Evolutionary conservation across 37 sponge, comb jelly and placozoan species (phyloP), one percentile per base, ranked within the genome.

Genomic region (Theonella swinhoei): DNA sequence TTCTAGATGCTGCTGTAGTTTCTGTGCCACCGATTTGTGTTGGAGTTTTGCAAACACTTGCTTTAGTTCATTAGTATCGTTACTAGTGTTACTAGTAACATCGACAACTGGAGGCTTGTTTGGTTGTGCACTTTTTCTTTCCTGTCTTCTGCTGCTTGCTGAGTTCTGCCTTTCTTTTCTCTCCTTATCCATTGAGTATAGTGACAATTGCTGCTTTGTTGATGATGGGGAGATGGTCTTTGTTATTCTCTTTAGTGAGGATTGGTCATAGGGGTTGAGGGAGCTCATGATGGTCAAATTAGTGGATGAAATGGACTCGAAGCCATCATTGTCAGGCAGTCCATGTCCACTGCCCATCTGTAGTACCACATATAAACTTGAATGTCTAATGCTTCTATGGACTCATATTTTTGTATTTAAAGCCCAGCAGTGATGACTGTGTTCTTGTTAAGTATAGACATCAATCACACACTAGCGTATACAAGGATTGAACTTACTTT

Each of bases 1-100:
- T 11, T 71, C 40, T 4, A 71, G 30, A 32, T 71, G 28, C 74
- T 26, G 28, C 58, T 59, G 62, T 23, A 38, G n/a, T 23, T 41
- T 37, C 73, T 38, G 40, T 24, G 40, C 73, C 7, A 24, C 42
- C 40, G 73, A 35, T n/a, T 24, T 72, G n/a, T 20, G 36, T 42
- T 40, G 40, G 3, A 72, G 73, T 26, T 72, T 72, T 40, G 40
- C 42, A 40, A 72, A 72, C 25, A 72, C 73, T 5, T 72, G 25
- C 2, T 72, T 72, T 1, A 72, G 73, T 37, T 72, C 73, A 25
- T 72, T 72, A 2, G 42, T 26, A 1, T 72, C 73, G 35, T n/a
- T n/a, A 24, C 23, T 41, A 14, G 11, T 47, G 14, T 47, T 47
- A 7, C 54, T 47, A 14, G 54, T 14, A 14, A 47, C 11, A 7